Base-by-base conservation (phyloP, 2,113 vertebrate species). In the Aptenodytes forsteri region DNA sequence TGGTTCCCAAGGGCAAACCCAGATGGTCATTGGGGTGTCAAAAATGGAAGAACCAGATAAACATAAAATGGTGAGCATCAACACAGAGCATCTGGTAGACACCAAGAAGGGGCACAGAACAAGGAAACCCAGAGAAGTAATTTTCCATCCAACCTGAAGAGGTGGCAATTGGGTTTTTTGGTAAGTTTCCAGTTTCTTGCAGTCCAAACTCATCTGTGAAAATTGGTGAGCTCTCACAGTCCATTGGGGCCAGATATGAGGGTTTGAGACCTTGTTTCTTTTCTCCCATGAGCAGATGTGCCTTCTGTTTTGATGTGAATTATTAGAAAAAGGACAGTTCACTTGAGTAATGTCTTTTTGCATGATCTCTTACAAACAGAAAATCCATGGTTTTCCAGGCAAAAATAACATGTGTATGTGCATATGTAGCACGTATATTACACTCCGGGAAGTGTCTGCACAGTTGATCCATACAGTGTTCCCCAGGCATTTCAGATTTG, bases 1-100 rank as follows among this genome's bases (percentile, higher is more conserved):
- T 2, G 4, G 8, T 62, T 67, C 50, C 38, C 30, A 76, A 55
- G 3, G 26, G 69, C 32, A 40, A 83, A 29, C 6, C 8, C 5
- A 4, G 5, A 5, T 10, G 5, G 3, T 58, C 20, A 22, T 13
- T 11, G 4, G 4, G 11, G 2, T 38, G 5, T 49, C 16, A 61
- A 25, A 81, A 61, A 40, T 3, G 7, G 16, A 49, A 40, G 14
- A 76, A 76, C 0, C 5, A 59, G 11, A 58, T 15, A 55, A 56
- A 44, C 6, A 10, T 16, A 36, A 77, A 59, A 29, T 3, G 16
- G 7, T 26, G 8, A 62, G 26, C 2, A 47, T 17, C 8, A 13
- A 1, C 4, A n/a, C 6, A 83, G 8, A 58, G 2, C 8, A 11
- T 30, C 16, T 83, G 10, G 2, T 73, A 34, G 20, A 49, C 11